Base-by-base conservation (phyloP, 2,797 vertebrate genomes). In the Alauda arvensis region DNA sequence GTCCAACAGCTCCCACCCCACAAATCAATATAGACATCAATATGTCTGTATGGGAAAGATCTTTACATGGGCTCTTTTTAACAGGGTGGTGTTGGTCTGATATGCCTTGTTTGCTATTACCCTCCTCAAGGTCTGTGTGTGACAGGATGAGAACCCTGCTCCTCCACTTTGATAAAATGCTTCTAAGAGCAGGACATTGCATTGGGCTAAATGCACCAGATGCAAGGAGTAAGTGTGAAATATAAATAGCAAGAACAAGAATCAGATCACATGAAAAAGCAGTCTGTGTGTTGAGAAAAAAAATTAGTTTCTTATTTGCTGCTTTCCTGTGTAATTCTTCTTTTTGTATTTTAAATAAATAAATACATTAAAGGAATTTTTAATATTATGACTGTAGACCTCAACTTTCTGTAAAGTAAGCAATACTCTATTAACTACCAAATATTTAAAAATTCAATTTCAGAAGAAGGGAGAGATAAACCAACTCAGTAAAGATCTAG, bases 351-450 rank as follows among this genome's bases (percentile, higher is more conserved):
- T 77, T 53, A 74, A 71, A 63, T 24, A 59, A 18, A 68, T 12
- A 59, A 18, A 68, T 12, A 39, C 12, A 21, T 55, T 26, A 20
- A 57, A 81, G 13, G 3, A n/a, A 23, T 31, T 52, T 57, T n/a
- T 39, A 55, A 33, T 52, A n/a, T 42, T 8, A 3, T 0, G 5
- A 39, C 21, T 43, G 14, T 6, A 1, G 1, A 12, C 13, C 28
- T 61, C 37, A 66, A 1, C 23, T 71, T 87, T 72, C 31, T 51
- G 7, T 42, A 60, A 29, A 77, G 18, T 19, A 82, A 52, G 8
- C 37, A 39, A 74, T 71, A 16, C 23, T 52, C 13, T 6, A 14
- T 57, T 46, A 70, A 46, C 18, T 43, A 55, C 10, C 10, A 66
- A 69, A 76, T 61, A 51, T 28, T 45, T 25, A 8, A 65, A 65